Evolutionary conservation across 2,797 vertebrate genomes (phyloP).

Genomic region (Megaceryle alcyon): DNA sequence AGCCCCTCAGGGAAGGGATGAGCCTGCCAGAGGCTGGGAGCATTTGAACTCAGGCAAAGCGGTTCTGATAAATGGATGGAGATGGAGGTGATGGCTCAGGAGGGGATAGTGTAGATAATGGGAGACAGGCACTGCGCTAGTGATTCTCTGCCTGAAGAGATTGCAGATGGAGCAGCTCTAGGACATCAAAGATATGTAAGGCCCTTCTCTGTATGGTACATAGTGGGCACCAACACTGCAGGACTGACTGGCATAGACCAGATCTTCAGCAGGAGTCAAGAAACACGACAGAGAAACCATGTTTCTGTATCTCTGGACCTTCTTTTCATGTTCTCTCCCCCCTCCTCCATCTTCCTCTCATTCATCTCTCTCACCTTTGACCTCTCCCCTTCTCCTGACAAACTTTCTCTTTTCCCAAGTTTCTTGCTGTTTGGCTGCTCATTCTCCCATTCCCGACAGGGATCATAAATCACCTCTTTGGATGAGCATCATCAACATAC

Average conservation of each 20-base stretch:
- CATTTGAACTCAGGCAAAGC: neutral
- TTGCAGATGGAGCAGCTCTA: neutral
- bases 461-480: slow-evolving; percentile 34
- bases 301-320: neutral
- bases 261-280: neutral
- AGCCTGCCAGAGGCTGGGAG: neutral
- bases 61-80: neutral
- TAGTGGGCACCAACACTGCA: rapidly evolving
- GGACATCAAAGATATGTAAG: neutral
- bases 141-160: neutral
- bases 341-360: neutral
- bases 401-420: slow-evolving; percentile 33
- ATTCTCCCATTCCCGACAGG: neutral
- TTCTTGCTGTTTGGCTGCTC: slow-evolving; percentile 27
- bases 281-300: neutral
- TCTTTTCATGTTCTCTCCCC: neutral
- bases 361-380: neutral
- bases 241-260: neutral
- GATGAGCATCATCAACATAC: neutral
- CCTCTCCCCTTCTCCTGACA: neutral
- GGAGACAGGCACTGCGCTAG: rapidly evolving
- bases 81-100: neutral
- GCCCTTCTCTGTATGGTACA: neutral
- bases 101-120: neutral
- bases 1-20: neutral